These are phyloP conservation scores for Phalacrocorax aristotelis DNA, from an alignment of 2,113 vertebrate genomes.

Conservation along the genomic window DNA sequence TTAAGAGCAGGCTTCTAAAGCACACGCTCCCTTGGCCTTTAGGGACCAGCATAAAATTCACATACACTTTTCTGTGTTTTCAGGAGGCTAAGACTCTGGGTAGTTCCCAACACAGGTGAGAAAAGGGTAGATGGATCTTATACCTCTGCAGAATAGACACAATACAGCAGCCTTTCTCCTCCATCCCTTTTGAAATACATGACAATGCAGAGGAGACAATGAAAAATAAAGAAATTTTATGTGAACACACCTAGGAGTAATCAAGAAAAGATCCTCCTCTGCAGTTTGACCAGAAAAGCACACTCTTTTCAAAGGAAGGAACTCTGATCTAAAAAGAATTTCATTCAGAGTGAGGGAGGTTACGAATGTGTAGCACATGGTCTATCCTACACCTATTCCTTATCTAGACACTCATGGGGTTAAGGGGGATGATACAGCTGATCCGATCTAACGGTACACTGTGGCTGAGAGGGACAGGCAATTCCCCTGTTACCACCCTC, in stretches of 20 bases:
- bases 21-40: background rate
- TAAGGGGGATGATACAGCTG: background rate
- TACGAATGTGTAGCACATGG: fast-evolving
- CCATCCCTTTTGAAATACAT: background rate
- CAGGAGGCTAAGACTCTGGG: background rate
- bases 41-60: background rate
- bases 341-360: background rate
- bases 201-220: background rate
- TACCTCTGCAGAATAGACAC: background rate
- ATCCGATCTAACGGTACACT: background rate
- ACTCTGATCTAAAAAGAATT: background rate
- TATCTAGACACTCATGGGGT: background rate
- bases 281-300: background rate
- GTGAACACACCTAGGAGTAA: background rate
- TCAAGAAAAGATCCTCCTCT: background rate
- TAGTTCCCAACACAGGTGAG: background rate
- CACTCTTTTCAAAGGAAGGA: background rate
- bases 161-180: background rate
- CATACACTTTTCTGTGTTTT: background rate
- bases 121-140: background rate
- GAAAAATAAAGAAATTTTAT: background rate
- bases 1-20: background rate
- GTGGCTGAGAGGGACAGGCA: background rate
- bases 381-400: background rate
- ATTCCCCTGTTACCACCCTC: background rate